Percentiles rank a stretch among this genome's conserved stretches.
Conservation (phyloP, 2,888 invertebrate species). For the Meteorus colon region DNA sequence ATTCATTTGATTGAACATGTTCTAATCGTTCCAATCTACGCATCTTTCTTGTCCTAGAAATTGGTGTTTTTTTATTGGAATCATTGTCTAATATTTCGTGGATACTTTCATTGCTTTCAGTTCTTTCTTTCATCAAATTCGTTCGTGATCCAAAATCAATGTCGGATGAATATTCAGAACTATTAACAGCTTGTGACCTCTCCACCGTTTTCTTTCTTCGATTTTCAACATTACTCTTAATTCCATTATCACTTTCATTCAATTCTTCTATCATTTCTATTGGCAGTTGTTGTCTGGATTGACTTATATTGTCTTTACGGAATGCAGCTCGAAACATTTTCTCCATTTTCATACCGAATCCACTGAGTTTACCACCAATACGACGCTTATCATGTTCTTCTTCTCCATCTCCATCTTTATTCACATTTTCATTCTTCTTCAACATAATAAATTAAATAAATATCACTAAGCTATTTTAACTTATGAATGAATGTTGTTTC, state of each 20-base stretch:
- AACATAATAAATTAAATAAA: conserved; percentile 19
- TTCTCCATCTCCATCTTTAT: conserved; percentile 22
- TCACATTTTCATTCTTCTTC: conserved; percentile 6
- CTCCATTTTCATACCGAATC: conserved; percentile 36
- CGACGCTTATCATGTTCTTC: background rate
- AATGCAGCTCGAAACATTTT: conserved; percentile 39
- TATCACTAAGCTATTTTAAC: background rate
- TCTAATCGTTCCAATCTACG: conserved; percentile 31
- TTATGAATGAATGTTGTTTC: background rate
- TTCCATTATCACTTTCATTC: background rate
- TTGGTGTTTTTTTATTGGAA: background rate
- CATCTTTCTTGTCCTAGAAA: conserved; percentile 17
- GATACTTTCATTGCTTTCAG: conserved; percentile 24
- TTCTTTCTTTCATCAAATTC: conserved; percentile 15
- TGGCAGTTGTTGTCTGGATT: conserved; percentile 29
- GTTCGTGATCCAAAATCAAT: conserved; percentile 28
- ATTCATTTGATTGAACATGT: conserved; percentile 33
- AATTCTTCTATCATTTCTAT: background rate
- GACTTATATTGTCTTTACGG: conserved; percentile 33
- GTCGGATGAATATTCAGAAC: conserved; percentile 40
- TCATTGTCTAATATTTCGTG: conserved; percentile 7
- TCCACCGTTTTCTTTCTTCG: conserved; percentile 31
- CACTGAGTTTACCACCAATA: conserved; percentile 19
- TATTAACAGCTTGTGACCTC: conserved; percentile 13
- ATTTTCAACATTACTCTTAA: background rate